Percentiles rank a stretch among this genome's conserved stretches.
Evolutionary conservation across 2,888 invertebrate species (phyloP).

Genomic region (Chironomus tentans): DNA sequence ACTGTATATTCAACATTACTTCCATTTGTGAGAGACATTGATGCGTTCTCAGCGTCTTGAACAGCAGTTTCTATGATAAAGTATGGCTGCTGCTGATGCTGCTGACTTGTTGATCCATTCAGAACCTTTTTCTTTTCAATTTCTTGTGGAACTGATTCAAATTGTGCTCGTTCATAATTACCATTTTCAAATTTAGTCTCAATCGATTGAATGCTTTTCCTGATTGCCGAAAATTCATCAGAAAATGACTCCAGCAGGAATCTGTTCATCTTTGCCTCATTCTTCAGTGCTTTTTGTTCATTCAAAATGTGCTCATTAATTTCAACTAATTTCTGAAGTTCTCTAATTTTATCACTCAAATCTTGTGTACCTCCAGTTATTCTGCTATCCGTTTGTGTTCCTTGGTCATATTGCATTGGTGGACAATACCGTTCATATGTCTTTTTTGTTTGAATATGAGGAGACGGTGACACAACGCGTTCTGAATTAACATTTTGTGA

Average conservation of each 20-base stretch:
- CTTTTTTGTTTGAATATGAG: background rate
- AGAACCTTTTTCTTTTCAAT: background rate
- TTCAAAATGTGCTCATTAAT: slow-evolving; percentile 19
- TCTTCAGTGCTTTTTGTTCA: slow-evolving; percentile 3
- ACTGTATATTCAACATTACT: slow-evolving; percentile 22
- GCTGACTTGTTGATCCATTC: background rate
- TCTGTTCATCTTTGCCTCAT: slow-evolving; percentile 8
- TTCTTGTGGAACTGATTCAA: background rate
- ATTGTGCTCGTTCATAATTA: background rate
- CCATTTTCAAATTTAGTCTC: slow-evolving; percentile 1
- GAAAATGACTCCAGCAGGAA: background rate
- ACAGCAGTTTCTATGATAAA: background rate
- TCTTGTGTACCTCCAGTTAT: background rate
- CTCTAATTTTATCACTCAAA: slow-evolving; percentile 1
- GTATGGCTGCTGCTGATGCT: background rate
- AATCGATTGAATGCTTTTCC: slow-evolving; percentile 5
- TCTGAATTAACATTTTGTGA: slow-evolving; percentile 10
- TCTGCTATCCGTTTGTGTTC: slow-evolving; percentile 29
- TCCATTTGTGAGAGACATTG: background rate
- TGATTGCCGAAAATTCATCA: slow-evolving; percentile 5
- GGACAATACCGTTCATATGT: slow-evolving; percentile 17
- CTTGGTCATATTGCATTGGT: slow-evolving; percentile 30
- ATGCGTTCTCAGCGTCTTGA: background rate
- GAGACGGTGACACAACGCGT: slow-evolving; percentile 1
- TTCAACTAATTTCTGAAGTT: slow-evolving; percentile 9